Evolutionary conservation across 2,797 vertebrate genomes (phyloP), one percentile per base, ranked within the genome.

Genomic region (Psittacula derbiana): DNA sequence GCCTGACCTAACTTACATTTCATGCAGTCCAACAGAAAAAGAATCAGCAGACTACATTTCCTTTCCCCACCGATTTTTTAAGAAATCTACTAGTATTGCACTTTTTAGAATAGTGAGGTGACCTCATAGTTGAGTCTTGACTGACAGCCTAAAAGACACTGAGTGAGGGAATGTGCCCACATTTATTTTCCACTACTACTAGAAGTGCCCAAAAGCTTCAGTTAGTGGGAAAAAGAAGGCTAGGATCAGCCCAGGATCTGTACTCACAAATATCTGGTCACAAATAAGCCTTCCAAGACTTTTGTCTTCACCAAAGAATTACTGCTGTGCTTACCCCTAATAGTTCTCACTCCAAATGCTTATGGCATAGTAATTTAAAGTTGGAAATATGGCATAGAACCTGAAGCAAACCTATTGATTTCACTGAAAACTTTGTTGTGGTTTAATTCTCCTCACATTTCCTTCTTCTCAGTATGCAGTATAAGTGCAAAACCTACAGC

Each of bases 401-500:
- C 46, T 40, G 33, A 50, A 66, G 8, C 10, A 74, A n/a, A 36
- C 11, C 15, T 64, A 5, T 19, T 57, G 21, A 76, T 72, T 86
- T 90, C 43, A 67, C 33, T 10, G 31, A 70, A 33, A 67, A 31
- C 73, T 93, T 49, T 80, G 10, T 50, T 62, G 7, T 41, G 6
- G 36, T 92, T 91, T 86, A 78, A 78, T 89, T 95, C 79, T 82
- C 11, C n/a, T 92, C 65, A 75, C 53, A 36, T 78, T 80, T 74
- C 18, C 24, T 80, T 38, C 58, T 71, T 80, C 52, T 91, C 85
- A 50, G 20, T 58, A 78, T 64, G 52, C n/a, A 61, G 28, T 24
- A 2, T 36, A 87, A 84, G 69, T 50, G 12, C 52, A 87, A 86
- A 36, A 40, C 27, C 30, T 53, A 64, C 55, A 74, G 27, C 17